phyloP scores from a whole-genome alignment of 2,797 vertebrate species.

The Cottoperca gobio region DNA sequence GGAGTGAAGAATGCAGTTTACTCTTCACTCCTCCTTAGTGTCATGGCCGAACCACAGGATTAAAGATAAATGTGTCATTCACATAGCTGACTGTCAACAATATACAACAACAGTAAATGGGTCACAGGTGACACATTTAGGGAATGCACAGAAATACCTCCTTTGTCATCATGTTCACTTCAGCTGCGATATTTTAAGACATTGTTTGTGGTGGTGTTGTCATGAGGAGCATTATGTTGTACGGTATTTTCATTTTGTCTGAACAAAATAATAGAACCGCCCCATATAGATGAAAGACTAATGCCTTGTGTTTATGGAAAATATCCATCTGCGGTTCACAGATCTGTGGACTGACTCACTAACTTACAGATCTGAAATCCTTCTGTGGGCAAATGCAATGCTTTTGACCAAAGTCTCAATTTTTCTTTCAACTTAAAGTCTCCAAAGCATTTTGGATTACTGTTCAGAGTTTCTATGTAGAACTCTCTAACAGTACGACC shows the following conservation, averaged over 20 bases:
- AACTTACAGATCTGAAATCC: no score
- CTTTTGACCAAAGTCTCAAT: background rate
- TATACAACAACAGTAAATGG: background rate
- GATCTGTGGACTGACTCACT: no score
- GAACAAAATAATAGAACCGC: background rate
- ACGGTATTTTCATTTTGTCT: background rate
- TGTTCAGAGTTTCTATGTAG: background rate
- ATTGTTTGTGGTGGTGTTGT: background rate
- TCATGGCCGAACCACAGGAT: background rate
- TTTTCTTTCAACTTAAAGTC: background rate
- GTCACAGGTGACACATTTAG: background rate
- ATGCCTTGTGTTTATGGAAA: background rate
- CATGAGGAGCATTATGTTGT: background rate
- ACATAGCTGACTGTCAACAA: background rate
- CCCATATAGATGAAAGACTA: background rate
- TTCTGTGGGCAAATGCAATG: background rate
- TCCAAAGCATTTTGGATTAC: background rate
- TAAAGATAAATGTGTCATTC: conserved; percentile 4
- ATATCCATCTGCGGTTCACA: background rate
- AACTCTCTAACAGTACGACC: background rate
- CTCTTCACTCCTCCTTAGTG: no score
- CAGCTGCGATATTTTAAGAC: background rate
- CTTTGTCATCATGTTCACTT: conserved; percentile 1
- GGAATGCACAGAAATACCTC: background rate
- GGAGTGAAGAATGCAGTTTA: conserved; percentile 1